Evolutionary conservation across 2,888 invertebrate species (phyloP).

Genomic region (Globia sparganii): DNA sequence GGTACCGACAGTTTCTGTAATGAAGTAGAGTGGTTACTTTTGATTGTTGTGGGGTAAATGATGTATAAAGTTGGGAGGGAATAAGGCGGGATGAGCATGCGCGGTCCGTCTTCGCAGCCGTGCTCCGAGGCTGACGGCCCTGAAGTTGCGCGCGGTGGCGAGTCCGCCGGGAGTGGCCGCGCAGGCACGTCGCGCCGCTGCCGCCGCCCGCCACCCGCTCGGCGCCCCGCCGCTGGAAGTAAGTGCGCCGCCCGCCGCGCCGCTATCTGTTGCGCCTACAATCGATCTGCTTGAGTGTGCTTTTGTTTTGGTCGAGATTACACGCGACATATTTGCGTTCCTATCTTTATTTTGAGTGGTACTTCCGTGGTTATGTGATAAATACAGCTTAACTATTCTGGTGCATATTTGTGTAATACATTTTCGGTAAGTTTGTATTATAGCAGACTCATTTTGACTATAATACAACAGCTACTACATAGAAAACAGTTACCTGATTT

Average conservation of each 20-base stretch:
- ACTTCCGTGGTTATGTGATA: neutral
- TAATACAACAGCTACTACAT: neutral
- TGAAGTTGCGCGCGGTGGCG: constrained; percentile 46
- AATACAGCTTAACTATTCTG: neutral
- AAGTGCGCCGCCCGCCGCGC: constrained; percentile 32
- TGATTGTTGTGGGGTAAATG: constrained; percentile 11
- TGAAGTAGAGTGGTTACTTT: constrained; percentile 8
- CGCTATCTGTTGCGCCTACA: constrained; percentile 59
- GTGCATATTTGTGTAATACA: constrained; percentile 1
- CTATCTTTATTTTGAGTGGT: constrained; percentile 4
- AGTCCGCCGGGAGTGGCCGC: constrained; percentile 65
- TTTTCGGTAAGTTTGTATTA: constrained; percentile 26
- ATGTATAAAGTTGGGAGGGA: constrained; percentile 26
- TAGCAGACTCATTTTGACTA: neutral
- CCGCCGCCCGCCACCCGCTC: constrained; percentile 27
- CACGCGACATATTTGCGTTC: constrained; percentile 45
- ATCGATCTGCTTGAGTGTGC: constrained; percentile 60
- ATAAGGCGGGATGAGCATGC: constrained; percentile 67
- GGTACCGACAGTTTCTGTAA: neutral
- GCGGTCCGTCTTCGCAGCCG: constrained; percentile 58
- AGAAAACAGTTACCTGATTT: neutral
- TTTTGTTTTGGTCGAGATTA: constrained; percentile 58
- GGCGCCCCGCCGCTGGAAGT: constrained; percentile 26
- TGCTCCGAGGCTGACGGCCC: constrained; percentile 23
- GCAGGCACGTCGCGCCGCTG: constrained; percentile 48